phyloP scores from a whole-genome alignment of 2,888 invertebrate species.

The Phytoseiulus persimilis region DNA sequence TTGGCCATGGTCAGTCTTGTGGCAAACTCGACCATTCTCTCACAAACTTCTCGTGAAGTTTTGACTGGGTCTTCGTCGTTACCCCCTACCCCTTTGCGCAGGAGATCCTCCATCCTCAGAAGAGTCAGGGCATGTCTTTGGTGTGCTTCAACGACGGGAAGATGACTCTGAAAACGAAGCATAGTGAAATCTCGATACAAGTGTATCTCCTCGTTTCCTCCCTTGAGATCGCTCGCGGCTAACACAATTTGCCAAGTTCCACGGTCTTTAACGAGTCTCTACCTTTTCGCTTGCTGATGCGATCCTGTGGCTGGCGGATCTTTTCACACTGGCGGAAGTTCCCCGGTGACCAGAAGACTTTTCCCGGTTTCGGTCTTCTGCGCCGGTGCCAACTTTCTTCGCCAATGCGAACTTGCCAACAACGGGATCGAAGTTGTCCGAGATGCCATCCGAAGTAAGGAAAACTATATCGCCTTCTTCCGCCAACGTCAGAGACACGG shows the following conservation, averaged over 20 bases:
- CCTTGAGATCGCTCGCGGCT: too few species aligned
- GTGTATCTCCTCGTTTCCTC: too few species aligned
- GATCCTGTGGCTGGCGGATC: slow-evolving; percentile 38
- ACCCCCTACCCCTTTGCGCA: slow-evolving; percentile 60
- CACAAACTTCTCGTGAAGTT: slow-evolving; percentile 60
- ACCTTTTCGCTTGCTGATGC: slow-evolving; percentile 17
- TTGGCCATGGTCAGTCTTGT: slow-evolving; percentile 70
- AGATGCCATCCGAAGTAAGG: slow-evolving; percentile 78
- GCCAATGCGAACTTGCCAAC: slow-evolving; percentile 70
- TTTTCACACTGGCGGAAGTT: slow-evolving; percentile 16
- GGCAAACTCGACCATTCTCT: slow-evolving; percentile 67
- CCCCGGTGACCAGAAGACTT: slow-evolving; percentile 15
- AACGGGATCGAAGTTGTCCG: slow-evolving; percentile 83
- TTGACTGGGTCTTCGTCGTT: slow-evolving; percentile 42
- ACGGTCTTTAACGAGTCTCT: too few species aligned
- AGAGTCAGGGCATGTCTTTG: slow-evolving; percentile 67
- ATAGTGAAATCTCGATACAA: too few species aligned
- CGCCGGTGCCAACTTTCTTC: slow-evolving; percentile 47
- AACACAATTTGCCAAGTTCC: too few species aligned
- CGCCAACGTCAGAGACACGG: slow-evolving; percentile 69
- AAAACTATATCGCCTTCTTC: slow-evolving; percentile 73
- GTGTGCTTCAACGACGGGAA: slow-evolving; percentile 64
- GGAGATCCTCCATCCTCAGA: slow-evolving; percentile 65
- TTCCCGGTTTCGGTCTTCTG: slow-evolving; percentile 39
- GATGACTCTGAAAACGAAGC: slow-evolving; percentile 41